phyloP scores from a whole-genome alignment of 2,113 vertebrate species.

The Oplegnathus fasciatus region DNA sequence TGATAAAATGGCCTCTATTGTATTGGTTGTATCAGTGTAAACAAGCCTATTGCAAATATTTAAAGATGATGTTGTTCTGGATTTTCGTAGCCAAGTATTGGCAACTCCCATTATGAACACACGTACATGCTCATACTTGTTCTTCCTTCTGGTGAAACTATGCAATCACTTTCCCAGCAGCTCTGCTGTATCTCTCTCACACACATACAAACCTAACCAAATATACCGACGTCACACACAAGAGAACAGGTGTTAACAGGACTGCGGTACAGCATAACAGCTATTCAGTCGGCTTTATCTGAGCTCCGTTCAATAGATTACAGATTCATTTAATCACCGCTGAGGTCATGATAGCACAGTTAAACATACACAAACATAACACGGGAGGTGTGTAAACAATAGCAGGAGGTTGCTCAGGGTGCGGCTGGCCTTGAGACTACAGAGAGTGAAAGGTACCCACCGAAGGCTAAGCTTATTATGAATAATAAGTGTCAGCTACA shows the following conservation, averaged over 20 bases:
- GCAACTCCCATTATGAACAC: neutral
- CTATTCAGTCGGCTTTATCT: constrained; percentile 18
- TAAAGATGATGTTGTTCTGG: neutral
- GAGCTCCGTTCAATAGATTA: constrained; percentile 6
- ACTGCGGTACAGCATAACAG: neutral
- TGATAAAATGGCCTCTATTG: neutral
- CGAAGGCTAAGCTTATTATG: neutral
- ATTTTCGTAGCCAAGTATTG: neutral
- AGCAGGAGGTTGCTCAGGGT: constrained; percentile 13
- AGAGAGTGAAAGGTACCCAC: constrained; percentile 6
- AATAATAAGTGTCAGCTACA: neutral
- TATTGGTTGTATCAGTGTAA: neutral
- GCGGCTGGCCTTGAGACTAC: neutral
- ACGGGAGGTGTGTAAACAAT: constrained; percentile 1
- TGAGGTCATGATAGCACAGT: constrained; percentile 12
- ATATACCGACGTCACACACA: neutral
- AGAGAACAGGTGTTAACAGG: constrained; percentile 49
- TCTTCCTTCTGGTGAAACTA: constrained; percentile 7
- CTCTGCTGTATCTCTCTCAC: neutral
- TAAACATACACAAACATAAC: constrained; percentile 23
- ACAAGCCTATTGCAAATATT: constrained; percentile 30
- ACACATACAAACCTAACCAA: neutral
- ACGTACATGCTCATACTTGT: constrained; percentile 36
- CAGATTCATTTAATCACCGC: constrained; percentile 20
- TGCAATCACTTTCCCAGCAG: neutral